Evolutionary conservation across 2,113 vertebrate genomes (phyloP).

Genomic region (Hirundichthys speculiger): DNA sequence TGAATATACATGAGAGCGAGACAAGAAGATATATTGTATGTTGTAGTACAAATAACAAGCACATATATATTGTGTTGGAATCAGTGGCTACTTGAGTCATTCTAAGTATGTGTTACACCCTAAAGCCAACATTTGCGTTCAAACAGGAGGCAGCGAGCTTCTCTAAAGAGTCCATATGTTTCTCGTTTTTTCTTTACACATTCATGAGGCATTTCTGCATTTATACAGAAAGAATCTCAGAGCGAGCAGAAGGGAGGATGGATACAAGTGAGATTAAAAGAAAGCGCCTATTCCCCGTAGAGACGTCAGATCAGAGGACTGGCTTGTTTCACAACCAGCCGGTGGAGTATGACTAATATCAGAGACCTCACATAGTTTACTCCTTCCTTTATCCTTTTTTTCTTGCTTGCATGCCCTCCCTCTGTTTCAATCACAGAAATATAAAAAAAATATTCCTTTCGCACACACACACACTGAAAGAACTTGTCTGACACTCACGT

Average conservation of each 20-base stretch:
- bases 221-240: conserved; percentile 38
- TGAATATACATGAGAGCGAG: neutral
- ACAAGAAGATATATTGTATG: neutral
- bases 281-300: conserved; percentile 59
- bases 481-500: conserved; percentile 30
- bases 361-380: conserved; percentile 67
- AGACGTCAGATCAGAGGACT: conserved; percentile 71
- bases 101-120: conserved; percentile 60
- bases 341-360: conserved; percentile 60
- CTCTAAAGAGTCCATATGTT: conserved; percentile 65
- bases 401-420: conserved; percentile 16
- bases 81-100: conserved; percentile 44
- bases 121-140: conserved; percentile 71
- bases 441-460: conserved; percentile 16
- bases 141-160: conserved; percentile 50
- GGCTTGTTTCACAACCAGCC: conserved; percentile 73
- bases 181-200: conserved; percentile 72
- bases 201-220: conserved; percentile 74
- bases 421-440: conserved; percentile 23
- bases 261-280: conserved; percentile 60
- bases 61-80: conserved; percentile 27
- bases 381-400: conserved; percentile 30
- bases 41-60: neutral
- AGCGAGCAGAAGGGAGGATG: conserved; percentile 23
- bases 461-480: conserved; percentile 34